These are phyloP conservation scores for Channa argus DNA, from an alignment of 2,113 vertebrate species.

Conservation along the genomic window DNA sequence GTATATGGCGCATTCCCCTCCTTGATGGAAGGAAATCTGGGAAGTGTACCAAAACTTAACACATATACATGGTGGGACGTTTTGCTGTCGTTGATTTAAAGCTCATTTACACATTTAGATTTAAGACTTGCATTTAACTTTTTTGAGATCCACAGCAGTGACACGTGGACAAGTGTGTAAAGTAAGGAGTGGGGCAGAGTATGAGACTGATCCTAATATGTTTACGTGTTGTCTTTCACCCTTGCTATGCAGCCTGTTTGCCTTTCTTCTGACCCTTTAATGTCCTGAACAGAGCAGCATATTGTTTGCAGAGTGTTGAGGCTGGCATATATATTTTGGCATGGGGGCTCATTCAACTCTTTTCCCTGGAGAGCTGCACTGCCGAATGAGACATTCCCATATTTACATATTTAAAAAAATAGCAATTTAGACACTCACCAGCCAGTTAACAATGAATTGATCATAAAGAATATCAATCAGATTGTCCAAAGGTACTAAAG, in stretches of 20 bases:
- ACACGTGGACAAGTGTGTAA: conserved; percentile 69
- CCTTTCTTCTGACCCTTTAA: conserved; percentile 57
- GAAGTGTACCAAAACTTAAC: conserved; percentile 5
- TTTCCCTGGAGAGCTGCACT: conserved; percentile 63
- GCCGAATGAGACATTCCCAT: conserved; percentile 27
- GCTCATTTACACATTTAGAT: conserved; percentile 37
- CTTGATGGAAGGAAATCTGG: conserved; percentile 42
- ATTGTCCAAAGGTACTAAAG: not conserved
- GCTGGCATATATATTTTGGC: conserved; percentile 64
- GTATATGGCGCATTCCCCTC: conserved; percentile 45
- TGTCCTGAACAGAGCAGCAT: conserved; percentile 35
- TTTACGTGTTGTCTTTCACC: conserved; percentile 71
- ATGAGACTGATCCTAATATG: conserved; percentile 61
- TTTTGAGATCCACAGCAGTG: conserved; percentile 79
- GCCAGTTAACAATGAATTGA: not conserved
- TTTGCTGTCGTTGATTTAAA: conserved; percentile 21
- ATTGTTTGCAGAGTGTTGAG: conserved; percentile 35
- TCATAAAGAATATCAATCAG: not conserved
- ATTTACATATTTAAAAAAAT: not conserved
- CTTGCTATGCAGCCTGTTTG: conserved; percentile 66
- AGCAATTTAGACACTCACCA: not conserved
- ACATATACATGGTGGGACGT: not conserved
- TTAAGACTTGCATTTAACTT: conserved; percentile 69
- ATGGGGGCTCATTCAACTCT: conserved; percentile 44
- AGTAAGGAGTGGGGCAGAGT: conserved; percentile 74